Evolutionary conservation across 1,140 invertebrate genomes (phyloP).

Genomic region (Heliconius himera): DNA sequence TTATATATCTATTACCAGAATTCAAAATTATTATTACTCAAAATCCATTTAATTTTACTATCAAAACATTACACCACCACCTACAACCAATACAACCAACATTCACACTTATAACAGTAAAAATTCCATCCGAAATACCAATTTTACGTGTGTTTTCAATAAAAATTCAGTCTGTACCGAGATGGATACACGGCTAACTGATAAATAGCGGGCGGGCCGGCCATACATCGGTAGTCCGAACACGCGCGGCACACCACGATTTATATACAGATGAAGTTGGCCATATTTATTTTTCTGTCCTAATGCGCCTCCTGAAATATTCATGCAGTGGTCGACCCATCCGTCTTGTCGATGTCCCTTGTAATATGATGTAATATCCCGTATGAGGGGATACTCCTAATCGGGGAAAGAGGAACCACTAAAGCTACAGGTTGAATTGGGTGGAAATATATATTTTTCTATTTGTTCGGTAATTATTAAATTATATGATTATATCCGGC

Average conservation of each 20-base stretch:
- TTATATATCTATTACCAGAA: no score
- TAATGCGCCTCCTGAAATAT: slow-evolving; percentile 78
- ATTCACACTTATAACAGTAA: not conserved
- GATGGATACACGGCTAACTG: slow-evolving; percentile 63
- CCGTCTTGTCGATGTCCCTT: slow-evolving; percentile 67
- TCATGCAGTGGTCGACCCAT: slow-evolving; percentile 71
- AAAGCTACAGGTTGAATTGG: not conserved
- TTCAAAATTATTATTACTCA: no score
- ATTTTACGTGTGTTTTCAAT: slow-evolving; percentile 49
- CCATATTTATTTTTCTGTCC: slow-evolving; percentile 77
- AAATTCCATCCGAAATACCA: not conserved
- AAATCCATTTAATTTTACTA: no score
- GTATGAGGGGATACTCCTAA: slow-evolving; percentile 23
- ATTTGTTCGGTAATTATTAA: no score
- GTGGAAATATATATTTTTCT: not conserved
- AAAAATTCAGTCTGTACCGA: slow-evolving; percentile 55
- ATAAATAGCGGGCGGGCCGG: slow-evolving; percentile 60
- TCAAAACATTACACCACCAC: no score
- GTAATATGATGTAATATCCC: slow-evolving; percentile 62
- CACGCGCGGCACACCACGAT: slow-evolving; percentile 67
- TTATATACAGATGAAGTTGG: slow-evolving; percentile 76
- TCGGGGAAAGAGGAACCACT: slow-evolving; percentile 8
- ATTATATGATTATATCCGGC: no score
- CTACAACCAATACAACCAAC: no score
- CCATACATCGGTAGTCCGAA: slow-evolving; percentile 59